Conservation (phyloP, 2,888 invertebrate genomes). For the Polymixis lichenea region DNA sequence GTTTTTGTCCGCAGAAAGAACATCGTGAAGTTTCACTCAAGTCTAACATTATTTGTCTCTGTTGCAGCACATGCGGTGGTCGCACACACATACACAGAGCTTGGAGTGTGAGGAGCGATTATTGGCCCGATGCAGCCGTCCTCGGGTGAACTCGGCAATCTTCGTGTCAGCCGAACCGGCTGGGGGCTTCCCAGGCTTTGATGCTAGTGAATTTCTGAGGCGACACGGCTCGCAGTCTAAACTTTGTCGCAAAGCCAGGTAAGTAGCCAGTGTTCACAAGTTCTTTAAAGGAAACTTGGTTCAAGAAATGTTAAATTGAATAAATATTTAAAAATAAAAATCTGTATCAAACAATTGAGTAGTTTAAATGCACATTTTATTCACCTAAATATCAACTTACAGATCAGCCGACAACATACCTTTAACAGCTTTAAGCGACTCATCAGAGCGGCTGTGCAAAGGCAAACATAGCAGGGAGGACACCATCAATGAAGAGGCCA, state of each 20-base stretch:
- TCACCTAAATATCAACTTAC: slow-evolving; percentile 42
- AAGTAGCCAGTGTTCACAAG: slow-evolving; percentile 40
- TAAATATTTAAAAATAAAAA: background rate
- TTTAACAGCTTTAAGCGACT: slow-evolving; percentile 86
- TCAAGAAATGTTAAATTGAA: background rate
- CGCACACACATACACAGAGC: slow-evolving; percentile 92
- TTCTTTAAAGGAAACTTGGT: background rate
- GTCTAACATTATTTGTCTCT: slow-evolving; percentile 32
- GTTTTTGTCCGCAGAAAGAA: background rate
- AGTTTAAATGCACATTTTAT: background rate
- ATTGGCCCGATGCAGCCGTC: slow-evolving; percentile 91
- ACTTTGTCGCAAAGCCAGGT: slow-evolving; percentile 94
- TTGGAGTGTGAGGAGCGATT: slow-evolving; percentile 91
- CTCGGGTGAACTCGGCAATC: slow-evolving; percentile 96
- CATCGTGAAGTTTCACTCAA: background rate
- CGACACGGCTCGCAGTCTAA: slow-evolving; percentile 95
- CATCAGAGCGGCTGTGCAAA: slow-evolving; percentile 88
- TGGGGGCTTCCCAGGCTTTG: slow-evolving; percentile 94
- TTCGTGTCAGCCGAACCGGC: slow-evolving; percentile 94
- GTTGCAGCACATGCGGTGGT: slow-evolving; percentile 93
- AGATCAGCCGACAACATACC: slow-evolving; percentile 89
- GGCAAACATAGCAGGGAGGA: slow-evolving; percentile 84
- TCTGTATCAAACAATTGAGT: no score
- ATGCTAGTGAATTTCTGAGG: slow-evolving; percentile 95
- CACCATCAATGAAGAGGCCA: slow-evolving; percentile 87